Percentiles rank a stretch among this genome's conserved stretches.
These are phyloP conservation scores for Lagenorhynchus albirostris DNA, from an alignment of 2,113 vertebrate species.

Conservation along the genomic window DNA sequence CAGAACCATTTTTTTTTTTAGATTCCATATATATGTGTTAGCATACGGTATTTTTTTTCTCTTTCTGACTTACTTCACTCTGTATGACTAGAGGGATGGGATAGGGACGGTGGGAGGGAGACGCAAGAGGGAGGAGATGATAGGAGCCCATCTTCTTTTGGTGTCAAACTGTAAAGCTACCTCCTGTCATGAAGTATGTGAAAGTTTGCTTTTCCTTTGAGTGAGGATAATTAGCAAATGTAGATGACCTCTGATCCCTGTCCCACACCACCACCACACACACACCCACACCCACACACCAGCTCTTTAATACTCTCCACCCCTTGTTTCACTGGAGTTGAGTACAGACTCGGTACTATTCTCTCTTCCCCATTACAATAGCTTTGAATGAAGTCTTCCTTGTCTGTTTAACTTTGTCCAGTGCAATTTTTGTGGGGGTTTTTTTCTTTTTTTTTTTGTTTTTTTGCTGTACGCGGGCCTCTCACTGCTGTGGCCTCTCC, in stretches of 20 bases:
- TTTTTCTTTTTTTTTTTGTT: not conserved
- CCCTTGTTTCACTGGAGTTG: not conserved
- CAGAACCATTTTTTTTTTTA: too few relatives aligned
- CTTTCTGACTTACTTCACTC: too few relatives aligned
- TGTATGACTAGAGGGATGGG: too few relatives aligned
- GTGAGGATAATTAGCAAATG: not conserved
- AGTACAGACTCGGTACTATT: not conserved
- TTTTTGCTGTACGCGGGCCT: too few relatives aligned
- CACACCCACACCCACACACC: not conserved
- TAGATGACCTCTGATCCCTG: not conserved
- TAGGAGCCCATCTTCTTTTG: not conserved
- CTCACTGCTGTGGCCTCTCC: too few relatives aligned
- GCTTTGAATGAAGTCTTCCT: not conserved
- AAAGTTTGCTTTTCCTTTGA: not conserved
- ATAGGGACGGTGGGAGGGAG: too few relatives aligned
- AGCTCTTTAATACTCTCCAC: not conserved
- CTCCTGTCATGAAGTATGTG: not conserved
- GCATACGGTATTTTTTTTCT: too few relatives aligned
- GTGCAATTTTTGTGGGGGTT: not conserved
- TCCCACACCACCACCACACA: not conserved
- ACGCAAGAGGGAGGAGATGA: too few relatives aligned
- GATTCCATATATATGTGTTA: too few relatives aligned
- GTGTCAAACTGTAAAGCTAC: not conserved
- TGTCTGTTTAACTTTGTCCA: not conserved
- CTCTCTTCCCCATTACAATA: not conserved